Evolutionary conservation across 2,797 vertebrate species (phyloP).

Genomic region (Apodemus agrarius): DNA sequence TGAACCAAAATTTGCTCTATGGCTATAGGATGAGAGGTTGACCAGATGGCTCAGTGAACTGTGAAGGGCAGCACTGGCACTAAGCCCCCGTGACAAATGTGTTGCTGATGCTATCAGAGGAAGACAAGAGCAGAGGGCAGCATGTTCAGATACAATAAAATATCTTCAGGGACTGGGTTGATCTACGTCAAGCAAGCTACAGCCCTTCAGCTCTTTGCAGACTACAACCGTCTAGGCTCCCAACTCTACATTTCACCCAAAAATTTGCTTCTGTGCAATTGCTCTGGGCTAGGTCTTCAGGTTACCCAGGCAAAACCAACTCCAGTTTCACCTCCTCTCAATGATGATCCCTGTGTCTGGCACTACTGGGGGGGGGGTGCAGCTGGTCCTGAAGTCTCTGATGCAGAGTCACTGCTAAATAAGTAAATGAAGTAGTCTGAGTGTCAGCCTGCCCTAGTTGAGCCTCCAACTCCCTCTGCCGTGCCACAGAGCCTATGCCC

Average conservation of each 20-base stretch:
- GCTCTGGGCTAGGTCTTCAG: background rate
- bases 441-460: background rate
- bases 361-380: background rate
- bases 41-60: background rate
- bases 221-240: background rate
- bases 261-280: background rate
- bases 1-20: background rate
- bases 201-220: background rate
- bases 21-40: background rate
- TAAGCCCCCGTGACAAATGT: background rate
- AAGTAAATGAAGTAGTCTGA: background rate
- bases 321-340: background rate
- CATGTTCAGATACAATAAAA: background rate
- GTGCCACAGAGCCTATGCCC: background rate
- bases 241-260: background rate
- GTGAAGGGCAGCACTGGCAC: background rate
- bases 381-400: background rate
- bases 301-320: background rate
- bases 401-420: background rate
- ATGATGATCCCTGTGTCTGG: rapidly evolving
- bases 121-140: too few relatives aligned
- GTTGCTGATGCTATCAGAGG: background rate
- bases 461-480: background rate
- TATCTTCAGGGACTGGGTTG: background rate
- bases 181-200: background rate